These are phyloP conservation scores for Stegodyphus mimosarum DNA, from an alignment of 1,140 invertebrate genomes.

Conservation along the genomic window DNA sequence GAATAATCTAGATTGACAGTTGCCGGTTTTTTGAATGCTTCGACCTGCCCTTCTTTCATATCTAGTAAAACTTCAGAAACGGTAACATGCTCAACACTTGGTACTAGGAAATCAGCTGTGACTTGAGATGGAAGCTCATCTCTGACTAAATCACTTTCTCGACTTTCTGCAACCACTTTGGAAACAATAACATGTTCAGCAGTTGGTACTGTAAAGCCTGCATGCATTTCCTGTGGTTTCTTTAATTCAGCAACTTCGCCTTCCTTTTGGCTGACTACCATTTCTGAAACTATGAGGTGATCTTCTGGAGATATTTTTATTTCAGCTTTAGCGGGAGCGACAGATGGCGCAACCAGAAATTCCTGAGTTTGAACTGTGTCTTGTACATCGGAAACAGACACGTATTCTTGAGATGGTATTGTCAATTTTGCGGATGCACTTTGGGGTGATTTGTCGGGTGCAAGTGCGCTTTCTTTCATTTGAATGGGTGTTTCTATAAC, in stretches of 20 bases:
- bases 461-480: slow-evolving; percentile 50
- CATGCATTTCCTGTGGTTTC: slow-evolving; percentile 42
- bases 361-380: slow-evolving; percentile 47
- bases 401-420: slow-evolving; percentile 44
- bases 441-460: slow-evolving; percentile 14
- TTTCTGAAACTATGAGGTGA: slow-evolving; percentile 60
- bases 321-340: slow-evolving; percentile 27
- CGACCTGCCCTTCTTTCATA: slow-evolving; percentile 62
- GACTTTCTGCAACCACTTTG: neutral
- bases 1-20: slow-evolving; percentile 51
- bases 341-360: slow-evolving; percentile 32
- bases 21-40: slow-evolving; percentile 38
- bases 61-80: slow-evolving; percentile 63
- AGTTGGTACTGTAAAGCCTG: slow-evolving; percentile 46
- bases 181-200: slow-evolving; percentile 52
- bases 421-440: slow-evolving; percentile 40
- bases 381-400: slow-evolving; percentile 34
- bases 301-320: slow-evolving; percentile 48
- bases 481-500: slow-evolving; percentile 52
- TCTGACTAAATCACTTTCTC: slow-evolving; percentile 53
- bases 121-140: slow-evolving; percentile 17
- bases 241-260: slow-evolving; percentile 50
- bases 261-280: slow-evolving; percentile 55
- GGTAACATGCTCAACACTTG: slow-evolving; percentile 51
- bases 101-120: slow-evolving; percentile 54